Evolutionary conservation across 2,113 vertebrate genomes (phyloP).

Genomic region (Paralichthys olivaceus): DNA sequence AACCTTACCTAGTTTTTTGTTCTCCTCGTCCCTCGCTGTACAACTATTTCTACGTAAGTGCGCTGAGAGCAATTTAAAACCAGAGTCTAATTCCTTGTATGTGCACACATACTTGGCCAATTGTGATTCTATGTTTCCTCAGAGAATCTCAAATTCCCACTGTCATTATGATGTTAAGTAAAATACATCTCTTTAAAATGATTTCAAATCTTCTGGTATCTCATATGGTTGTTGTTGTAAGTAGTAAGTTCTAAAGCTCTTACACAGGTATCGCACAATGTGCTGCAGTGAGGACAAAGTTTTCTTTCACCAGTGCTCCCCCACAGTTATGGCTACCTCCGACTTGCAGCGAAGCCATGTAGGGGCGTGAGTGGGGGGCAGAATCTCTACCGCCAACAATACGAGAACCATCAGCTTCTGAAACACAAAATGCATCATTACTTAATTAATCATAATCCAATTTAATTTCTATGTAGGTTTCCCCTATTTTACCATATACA

Average conservation of each 20-base stretch:
- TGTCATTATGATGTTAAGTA: neutral
- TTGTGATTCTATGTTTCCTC: neutral
- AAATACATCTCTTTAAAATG: no score
- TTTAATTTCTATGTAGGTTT: neutral
- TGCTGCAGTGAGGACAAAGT: conserved; percentile 85
- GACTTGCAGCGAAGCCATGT: conserved; percentile 78
- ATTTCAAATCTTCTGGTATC: no score
- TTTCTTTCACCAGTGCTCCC: conserved; percentile 73
- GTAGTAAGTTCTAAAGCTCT: conserved; percentile 5
- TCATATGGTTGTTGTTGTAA: no score
- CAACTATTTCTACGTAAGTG: no score
- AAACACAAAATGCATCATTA: conserved; percentile 12
- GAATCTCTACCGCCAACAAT: conserved; percentile 82
- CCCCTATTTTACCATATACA: neutral
- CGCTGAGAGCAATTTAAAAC: no score
- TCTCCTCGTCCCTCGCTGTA: no score
- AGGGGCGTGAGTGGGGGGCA: conserved; percentile 79
- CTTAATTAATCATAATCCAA: neutral
- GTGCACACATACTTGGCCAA: no score
- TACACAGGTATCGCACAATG: conserved; percentile 73
- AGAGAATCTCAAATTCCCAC: neutral
- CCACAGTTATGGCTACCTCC: conserved; percentile 73
- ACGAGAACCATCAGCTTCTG: conserved; percentile 51
- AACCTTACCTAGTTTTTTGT: no score
- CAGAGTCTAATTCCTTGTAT: no score